Evolutionary conservation across 1,140 invertebrate species (phyloP), one percentile per base, ranked within the genome.

Genomic region (Hestina assimilis): DNA sequence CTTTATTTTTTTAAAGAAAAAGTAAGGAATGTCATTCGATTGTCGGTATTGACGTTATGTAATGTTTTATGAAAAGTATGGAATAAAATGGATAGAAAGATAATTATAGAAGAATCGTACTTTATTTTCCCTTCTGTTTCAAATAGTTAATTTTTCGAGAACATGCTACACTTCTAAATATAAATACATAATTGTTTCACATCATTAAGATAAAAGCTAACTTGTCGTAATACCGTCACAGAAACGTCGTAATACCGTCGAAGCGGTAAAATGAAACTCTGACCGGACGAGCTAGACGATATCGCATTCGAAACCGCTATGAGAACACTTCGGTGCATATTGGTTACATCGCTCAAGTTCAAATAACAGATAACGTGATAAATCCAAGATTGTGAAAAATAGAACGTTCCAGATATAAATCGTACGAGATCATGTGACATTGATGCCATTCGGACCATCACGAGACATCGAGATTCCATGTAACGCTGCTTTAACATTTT

Each of bases 241-340:
- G 28, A 41, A 56, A 40, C 53, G 33, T 52, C 52, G 28, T 60
- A 41, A 47, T 46, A 48, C 33, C 12, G 24, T 19, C 23, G 3
- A 21, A 20, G 63, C 31, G 31, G 66, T 65, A 66, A 71, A 72
- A 69, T 56, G 63, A 75, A 78, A 74, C 70, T 59, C 21, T 53
- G 66, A 55, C 68, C 75, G 66, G 68, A 72, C 59, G 56, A 57
- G 51, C 41, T 56, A 59, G 54, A 41, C 59, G 72, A 76, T 78
- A 82, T 73, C 69, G 72, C 66, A 71, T 76, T 76, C 72, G 75
- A 82, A 82, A 76, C 75, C 69, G 71, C 71, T 74, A 69, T 50
- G 31, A 67, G 43, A 65, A 69, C 69, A 75, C 75, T 66, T 73
- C 69, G 74, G 51, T 72, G 69, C 62, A 74, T 74, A 72, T 80